phyloP scores from a whole-genome alignment of 2,888 invertebrate species.

The Eilema griseolum region DNA sequence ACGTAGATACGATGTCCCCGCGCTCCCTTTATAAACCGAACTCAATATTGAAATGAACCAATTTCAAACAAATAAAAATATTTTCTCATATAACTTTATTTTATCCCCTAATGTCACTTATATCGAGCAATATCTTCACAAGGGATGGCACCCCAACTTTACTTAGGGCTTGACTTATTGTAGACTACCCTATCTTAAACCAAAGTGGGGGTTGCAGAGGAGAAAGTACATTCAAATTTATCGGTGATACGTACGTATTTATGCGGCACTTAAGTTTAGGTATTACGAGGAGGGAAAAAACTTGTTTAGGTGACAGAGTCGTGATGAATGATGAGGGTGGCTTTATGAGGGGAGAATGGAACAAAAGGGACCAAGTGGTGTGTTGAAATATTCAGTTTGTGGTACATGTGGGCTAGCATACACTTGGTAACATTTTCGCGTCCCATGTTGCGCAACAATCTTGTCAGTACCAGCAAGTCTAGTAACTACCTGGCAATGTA shows the following conservation, averaged over 20 bases:
- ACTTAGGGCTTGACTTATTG: constrained; percentile 76
- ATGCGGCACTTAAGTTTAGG: constrained; percentile 65
- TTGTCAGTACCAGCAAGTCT: too few relatives aligned
- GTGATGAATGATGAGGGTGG: constrained; percentile 33
- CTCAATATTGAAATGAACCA: constrained; percentile 27
- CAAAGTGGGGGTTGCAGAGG: constrained; percentile 64
- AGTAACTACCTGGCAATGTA: too few relatives aligned
- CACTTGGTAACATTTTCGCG: too few relatives aligned
- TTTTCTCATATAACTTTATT: constrained; percentile 43
- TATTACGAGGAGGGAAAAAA: constrained; percentile 39
- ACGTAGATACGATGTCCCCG: constrained; percentile 2
- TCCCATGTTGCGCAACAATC: too few relatives aligned
- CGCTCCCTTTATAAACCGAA: constrained; percentile 11
- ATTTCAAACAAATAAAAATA: constrained; percentile 43
- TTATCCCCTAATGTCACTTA: constrained; percentile 23
- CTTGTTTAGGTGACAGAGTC: constrained; percentile 39
- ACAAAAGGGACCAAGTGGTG: constrained; percentile 9
- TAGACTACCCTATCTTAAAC: constrained; percentile 50
- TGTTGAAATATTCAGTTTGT: constrained; percentile 20
- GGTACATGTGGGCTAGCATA: too few relatives aligned
- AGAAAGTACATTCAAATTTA: constrained; percentile 74
- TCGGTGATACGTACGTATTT: constrained; percentile 70
- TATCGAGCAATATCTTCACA: constrained; percentile 26
- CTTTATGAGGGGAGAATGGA: neutral
- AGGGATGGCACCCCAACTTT: constrained; percentile 61